Base-by-base conservation (phyloP, 1,140 invertebrate genomes). In the Myzus persicae region DNA sequence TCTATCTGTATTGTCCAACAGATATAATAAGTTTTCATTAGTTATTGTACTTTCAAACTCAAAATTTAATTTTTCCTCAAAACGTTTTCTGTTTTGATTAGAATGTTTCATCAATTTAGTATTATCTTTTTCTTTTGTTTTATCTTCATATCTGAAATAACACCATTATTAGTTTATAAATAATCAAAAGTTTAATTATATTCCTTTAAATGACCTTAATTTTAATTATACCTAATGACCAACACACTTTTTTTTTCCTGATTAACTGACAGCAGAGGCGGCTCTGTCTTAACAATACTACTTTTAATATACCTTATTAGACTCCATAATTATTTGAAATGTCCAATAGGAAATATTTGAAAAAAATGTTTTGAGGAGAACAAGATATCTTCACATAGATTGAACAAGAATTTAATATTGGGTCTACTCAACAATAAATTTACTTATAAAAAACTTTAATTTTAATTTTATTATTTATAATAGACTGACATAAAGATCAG, bases 11-110 rank as follows among this genome's bases (percentile, higher is more conserved):
- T 91, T 48, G 20, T 46, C 44, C 0, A 92, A 88, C 22, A 88
- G n/a, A 67, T 40, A 54, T n/a, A 85, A 51, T 93, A 93, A 51
- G 7, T 93, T 31, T 85, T 51, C 5, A 84, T 93, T 93, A 51
- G 67, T 93, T 51, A 93, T 93, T 20, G 91, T 93, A 84, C 46
- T 93, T 85, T 93, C 91, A 48, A 51, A 91, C 18, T 91, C 90
- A 91, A 93, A 84, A 51, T 14, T 36, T 51, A 48, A 48, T 54
- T 85, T 93, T 51, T 91, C n/a, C 24, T 91, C 91, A 85, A 7
- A 26, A n/a, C 5, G 2, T 90, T 24, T 42, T 20, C 38, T 38
- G 42, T 90, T 90, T 90, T 42, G 89, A 26, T 42, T 90, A 24
- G 51, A 42, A 44, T 67, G 20, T n/a, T 67, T 48, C 8, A 22